Percentiles rank a stretch among this genome's conserved stretches.
Evolutionary conservation across 1,140 invertebrate species (phyloP).

Genomic region (Aporrectodea caliginosa): DNA sequence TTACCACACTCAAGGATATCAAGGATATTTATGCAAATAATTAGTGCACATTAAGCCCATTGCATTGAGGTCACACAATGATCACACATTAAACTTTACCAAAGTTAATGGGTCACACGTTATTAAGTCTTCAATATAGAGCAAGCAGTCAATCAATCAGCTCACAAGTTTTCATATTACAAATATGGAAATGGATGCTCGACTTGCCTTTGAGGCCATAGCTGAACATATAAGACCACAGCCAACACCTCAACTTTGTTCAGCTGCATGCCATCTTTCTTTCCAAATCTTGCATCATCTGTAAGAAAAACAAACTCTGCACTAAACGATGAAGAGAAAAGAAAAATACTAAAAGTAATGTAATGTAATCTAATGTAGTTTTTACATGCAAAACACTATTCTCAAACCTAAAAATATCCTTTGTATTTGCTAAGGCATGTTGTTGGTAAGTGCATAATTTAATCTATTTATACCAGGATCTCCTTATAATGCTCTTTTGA

Average conservation of each 20-base stretch:
- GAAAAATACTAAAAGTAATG: too few species aligned
- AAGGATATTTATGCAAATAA: too few species aligned
- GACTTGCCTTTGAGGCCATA: conserved; percentile 67
- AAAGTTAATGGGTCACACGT: conserved; percentile 11
- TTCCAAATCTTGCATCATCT: conserved; percentile 51
- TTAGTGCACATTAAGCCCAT: conserved; percentile 2
- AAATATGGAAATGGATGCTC: background rate
- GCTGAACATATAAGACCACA: conserved; percentile 65
- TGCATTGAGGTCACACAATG: background rate
- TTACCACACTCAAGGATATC: too few species aligned
- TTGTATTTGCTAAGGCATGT: too few species aligned
- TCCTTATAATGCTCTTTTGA: too few species aligned
- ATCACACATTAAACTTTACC: conserved; percentile 21
- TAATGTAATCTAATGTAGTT: too few species aligned
- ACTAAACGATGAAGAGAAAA: too few species aligned
- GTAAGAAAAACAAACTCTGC: too few species aligned
- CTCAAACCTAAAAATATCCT: too few species aligned
- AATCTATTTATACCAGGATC: too few species aligned
- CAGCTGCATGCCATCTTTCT: conserved; percentile 45
- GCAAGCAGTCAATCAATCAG: conserved; percentile 20
- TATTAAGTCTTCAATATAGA: conserved; percentile 24
- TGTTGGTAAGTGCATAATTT: too few species aligned
- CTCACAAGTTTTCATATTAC: background rate
- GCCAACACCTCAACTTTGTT: conserved; percentile 64
- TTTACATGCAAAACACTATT: too few species aligned